phyloP scores from a whole-genome alignment of 2,888 invertebrate species.

The Platerodrilus igneus region DNA sequence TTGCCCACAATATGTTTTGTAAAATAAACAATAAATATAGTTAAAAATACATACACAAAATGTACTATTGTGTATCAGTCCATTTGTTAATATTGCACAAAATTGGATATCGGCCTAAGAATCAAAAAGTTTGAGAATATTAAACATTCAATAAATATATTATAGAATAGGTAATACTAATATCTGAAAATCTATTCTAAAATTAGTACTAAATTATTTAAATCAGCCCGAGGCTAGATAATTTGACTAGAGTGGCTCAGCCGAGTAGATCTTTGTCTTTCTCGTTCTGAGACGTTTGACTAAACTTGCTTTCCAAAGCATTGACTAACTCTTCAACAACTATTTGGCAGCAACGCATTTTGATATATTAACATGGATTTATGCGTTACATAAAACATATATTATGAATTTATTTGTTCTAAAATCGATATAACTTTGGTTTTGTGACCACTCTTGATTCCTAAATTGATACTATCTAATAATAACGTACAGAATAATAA shows the following conservation, averaged over 20 bases:
- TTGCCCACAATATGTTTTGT: constrained; percentile 23
- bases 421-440: constrained; percentile 43
- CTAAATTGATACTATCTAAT: constrained; percentile 33
- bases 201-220: constrained; percentile 47
- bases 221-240: constrained; percentile 47
- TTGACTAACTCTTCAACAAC: constrained; percentile 48
- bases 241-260: constrained; percentile 51
- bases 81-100: constrained; percentile 49
- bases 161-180: constrained; percentile 43
- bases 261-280: constrained; percentile 34
- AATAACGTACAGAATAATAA: constrained; percentile 50
- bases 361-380: constrained; percentile 38
- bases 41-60: constrained; percentile 26
- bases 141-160: constrained; percentile 46
- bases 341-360: constrained; percentile 46
- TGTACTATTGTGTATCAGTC: constrained; percentile 44
- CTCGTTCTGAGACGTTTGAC: constrained; percentile 36
- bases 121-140: constrained; percentile 42
- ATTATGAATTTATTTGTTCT: constrained; percentile 45
- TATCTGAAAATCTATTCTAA: constrained; percentile 28
- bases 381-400: constrained; percentile 48
- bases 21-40: constrained; percentile 21
- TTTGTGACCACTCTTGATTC: constrained; percentile 26
- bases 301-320: constrained; percentile 41
- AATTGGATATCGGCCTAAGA: constrained; percentile 46